phyloP scores from a whole-genome alignment of 2,888 invertebrate species.

The Cantharis flavilabris region DNA sequence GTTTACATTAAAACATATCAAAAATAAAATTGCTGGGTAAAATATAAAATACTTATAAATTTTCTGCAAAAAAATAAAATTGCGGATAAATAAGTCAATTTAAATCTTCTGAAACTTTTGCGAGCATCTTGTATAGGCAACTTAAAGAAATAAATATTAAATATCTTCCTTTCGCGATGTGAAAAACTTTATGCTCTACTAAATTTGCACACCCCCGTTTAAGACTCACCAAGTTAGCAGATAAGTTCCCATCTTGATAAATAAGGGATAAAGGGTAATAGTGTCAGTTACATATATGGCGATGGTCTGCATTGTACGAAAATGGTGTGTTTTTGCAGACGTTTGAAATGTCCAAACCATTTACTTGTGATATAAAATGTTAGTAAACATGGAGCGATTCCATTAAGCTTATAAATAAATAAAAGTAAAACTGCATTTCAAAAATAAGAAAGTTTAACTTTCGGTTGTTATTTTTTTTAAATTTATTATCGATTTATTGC shows the following conservation, averaged over 20 bases:
- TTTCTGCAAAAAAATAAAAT: background rate
- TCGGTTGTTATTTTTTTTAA: background rate
- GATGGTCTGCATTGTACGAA: background rate
- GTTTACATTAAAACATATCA: background rate
- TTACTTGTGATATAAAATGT: background rate
- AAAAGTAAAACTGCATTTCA: background rate
- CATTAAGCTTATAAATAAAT: background rate
- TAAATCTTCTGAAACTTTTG: background rate
- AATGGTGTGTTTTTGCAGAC: background rate
- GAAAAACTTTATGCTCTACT: background rate
- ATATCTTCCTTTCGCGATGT: background rate
- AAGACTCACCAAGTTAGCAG: background rate
- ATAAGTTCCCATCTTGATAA: background rate
- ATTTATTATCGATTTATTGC: no score
- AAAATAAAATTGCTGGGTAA: background rate
- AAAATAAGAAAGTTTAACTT: background rate
- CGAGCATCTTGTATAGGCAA: background rate
- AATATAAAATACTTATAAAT: background rate
- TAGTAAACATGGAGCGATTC: background rate
- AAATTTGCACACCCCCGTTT: background rate
- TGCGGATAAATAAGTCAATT: background rate
- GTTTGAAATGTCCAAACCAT: background rate
- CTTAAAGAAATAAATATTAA: background rate
- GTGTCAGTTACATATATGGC: background rate
- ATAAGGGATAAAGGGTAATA: background rate